Conservation (phyloP, 2,797 vertebrate genomes). For the Falco naumanni region DNA sequence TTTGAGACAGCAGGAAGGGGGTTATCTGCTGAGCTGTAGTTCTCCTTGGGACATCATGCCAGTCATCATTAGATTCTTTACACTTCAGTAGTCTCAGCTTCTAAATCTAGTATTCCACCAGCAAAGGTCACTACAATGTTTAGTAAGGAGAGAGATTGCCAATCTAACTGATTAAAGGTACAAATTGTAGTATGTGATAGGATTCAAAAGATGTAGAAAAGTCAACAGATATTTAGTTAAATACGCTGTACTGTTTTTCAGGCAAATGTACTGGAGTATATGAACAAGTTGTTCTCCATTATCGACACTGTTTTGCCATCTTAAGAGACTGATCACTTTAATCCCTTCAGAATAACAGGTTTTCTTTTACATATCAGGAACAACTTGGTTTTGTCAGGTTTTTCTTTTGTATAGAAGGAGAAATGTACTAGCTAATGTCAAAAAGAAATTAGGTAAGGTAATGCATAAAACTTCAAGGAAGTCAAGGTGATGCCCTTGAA, state of each 20-base stretch:
- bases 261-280: slow-evolving; percentile 22
- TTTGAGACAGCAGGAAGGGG: background rate
- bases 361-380: slow-evolving; percentile 29
- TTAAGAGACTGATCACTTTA: slow-evolving; percentile 36
- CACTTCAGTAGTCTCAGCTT: background rate
- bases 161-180: background rate
- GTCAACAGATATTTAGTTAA: slow-evolving; percentile 16
- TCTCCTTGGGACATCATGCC: background rate
- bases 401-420: slow-evolving; percentile 14
- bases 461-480: slow-evolving; percentile 33
- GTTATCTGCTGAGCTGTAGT: background rate
- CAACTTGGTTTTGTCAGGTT: slow-evolving; percentile 28
- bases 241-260: slow-evolving; percentile 12
- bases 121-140: background rate
- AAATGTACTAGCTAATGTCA: background rate
- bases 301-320: slow-evolving; percentile 6
- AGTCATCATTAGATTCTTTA: slow-evolving; percentile 39
- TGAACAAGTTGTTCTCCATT: slow-evolving; percentile 37
- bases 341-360: slow-evolving; percentile 20
- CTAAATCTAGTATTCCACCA: background rate
- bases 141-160: background rate
- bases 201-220: slow-evolving; percentile 32
- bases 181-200: background rate
- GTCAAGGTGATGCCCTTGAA: background rate
- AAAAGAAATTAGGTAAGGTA: slow-evolving; percentile 33